Conservation (phyloP, 92 coral and sea anemone genomes). For the Virgularia gustaviana region DNA sequence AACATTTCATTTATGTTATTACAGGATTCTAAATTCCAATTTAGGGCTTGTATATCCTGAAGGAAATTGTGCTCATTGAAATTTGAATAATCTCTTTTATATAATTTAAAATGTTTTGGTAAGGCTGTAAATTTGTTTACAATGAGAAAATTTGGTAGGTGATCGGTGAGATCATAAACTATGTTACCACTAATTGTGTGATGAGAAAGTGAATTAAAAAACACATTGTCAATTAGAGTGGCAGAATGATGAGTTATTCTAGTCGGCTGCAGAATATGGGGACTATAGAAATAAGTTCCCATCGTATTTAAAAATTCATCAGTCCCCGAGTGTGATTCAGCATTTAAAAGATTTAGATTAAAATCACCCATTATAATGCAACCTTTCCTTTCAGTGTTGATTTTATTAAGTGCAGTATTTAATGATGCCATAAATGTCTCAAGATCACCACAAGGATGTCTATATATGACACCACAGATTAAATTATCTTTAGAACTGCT, state of each 20-base stretch:
- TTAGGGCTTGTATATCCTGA: background rate
- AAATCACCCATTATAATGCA: constrained; percentile 57
- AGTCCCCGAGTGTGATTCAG: constrained; percentile 23
- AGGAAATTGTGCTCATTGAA: constrained; percentile 5
- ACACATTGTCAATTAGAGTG: constrained; percentile 5
- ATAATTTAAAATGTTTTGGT: constrained; percentile 15
- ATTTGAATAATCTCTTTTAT: constrained; percentile 20
- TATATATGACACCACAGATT: constrained; percentile 60
- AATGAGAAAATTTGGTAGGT: constrained; percentile 33
- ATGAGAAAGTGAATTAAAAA: constrained; percentile 9
- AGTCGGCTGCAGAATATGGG: constrained; percentile 26
- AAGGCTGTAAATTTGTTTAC: constrained; percentile 22
- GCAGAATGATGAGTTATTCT: constrained; percentile 35
- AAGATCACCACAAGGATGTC: constrained; percentile 57
- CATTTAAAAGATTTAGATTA: constrained; percentile 36
- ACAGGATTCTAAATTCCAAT: background rate
- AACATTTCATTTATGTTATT: constrained; percentile 16
- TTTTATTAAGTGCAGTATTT: constrained; percentile 37
- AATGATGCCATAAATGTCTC: constrained; percentile 46
- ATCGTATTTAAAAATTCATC: constrained; percentile 32
- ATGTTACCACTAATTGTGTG: constrained; percentile 19
- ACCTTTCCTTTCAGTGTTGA: constrained; percentile 29
- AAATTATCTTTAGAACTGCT: constrained; percentile 46
- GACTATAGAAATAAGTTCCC: constrained; percentile 23
- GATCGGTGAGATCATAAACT: constrained; percentile 23